Evolutionary conservation across 2,113 vertebrate genomes (phyloP), one percentile per base, ranked within the genome.

Genomic region (Dinomys branickii): DNA sequence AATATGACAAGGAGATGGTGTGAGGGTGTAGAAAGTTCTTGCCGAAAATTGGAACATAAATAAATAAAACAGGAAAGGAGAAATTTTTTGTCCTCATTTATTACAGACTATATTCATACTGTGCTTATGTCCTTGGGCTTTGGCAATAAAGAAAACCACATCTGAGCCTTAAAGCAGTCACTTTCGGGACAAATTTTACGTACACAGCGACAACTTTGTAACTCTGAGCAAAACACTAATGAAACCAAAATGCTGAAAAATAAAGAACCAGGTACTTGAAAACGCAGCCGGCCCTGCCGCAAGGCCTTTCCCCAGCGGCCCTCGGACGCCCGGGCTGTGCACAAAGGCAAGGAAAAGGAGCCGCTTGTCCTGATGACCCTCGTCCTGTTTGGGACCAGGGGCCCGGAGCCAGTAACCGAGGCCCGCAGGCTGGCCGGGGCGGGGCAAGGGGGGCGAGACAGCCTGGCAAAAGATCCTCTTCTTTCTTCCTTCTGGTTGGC

Each of bases 241-340:
- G 50, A 97, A 95, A 82, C 35, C 14, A 95, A 95, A 96, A 95
- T 80, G 58, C 6, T 95, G 63, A 82, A 92, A 93, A 93, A 87
- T 41, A 19, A 91, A 87, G 2, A 89, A 67, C 13, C 33, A 92
- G 65, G 54, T n/a, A 86, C 11, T 93, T 91, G 20, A 88, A 91
- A 73, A 94, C 75, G 20, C 52, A 96, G 85, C 10, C 30, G 75
- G 44, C 2, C 17, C 47, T 59, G 78, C 52, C 67, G 16, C 12
- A 93, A 80, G 81, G 16, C 35, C 58, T 22, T 85, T 63, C 35
- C 26, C 88, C n/a, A 80, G 54, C 44, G 75, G 47, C 8, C 44
- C 38, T 82, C 50, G 95, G 56, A 47, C 8, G 1, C 50, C 13
- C 54, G 7, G 1, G 59, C 1, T 85, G 52, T 61, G 17, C 24